A percentile compares a stretch with the other conserved stretches of the same genome.
phyloP scores from a whole-genome alignment of 2,113 vertebrate genomes.

The Cynopterus brachyotis region DNA sequence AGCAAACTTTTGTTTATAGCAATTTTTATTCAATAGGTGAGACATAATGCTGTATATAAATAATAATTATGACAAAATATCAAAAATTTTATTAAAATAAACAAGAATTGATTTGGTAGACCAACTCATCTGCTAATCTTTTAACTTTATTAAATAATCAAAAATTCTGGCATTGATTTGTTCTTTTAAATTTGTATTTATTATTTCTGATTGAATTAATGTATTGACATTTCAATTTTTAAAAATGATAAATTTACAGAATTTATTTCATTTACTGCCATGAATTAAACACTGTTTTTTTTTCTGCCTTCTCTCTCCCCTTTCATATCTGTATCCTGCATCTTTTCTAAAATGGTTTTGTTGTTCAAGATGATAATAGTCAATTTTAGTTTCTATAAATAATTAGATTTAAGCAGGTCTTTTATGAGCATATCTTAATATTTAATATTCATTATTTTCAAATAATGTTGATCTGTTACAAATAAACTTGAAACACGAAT shows the following conservation, averaged over 20 bases:
- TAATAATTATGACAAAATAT: slow-evolving; percentile 35
- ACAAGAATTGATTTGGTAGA: slow-evolving; percentile 36
- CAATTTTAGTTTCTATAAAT: neutral
- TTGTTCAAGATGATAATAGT: neutral
- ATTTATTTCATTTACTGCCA: neutral
- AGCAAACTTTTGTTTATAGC: neutral
- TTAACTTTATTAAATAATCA: slow-evolving; percentile 44
- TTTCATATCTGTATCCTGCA: neutral
- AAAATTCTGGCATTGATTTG: slow-evolving; percentile 12
- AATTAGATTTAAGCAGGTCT: neutral
- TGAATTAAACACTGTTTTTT: neutral
- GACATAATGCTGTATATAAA: slow-evolving; percentile 2
- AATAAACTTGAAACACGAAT: neutral
- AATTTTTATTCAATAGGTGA: slow-evolving; percentile 43
- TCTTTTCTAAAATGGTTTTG: neutral
- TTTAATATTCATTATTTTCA: neutral
- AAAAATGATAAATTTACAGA: neutral
- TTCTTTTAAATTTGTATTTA: slow-evolving; percentile 32
- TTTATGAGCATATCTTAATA: neutral
- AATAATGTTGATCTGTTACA: neutral
- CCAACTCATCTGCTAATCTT: neutral
- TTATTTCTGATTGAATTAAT: slow-evolving; percentile 31
- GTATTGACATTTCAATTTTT: slow-evolving; percentile 40
- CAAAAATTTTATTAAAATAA: slow-evolving; percentile 32
- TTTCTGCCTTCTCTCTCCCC: neutral